phyloP scores from a whole-genome alignment of 2,797 vertebrate genomes.

The Propithecus perrieri region DNA sequence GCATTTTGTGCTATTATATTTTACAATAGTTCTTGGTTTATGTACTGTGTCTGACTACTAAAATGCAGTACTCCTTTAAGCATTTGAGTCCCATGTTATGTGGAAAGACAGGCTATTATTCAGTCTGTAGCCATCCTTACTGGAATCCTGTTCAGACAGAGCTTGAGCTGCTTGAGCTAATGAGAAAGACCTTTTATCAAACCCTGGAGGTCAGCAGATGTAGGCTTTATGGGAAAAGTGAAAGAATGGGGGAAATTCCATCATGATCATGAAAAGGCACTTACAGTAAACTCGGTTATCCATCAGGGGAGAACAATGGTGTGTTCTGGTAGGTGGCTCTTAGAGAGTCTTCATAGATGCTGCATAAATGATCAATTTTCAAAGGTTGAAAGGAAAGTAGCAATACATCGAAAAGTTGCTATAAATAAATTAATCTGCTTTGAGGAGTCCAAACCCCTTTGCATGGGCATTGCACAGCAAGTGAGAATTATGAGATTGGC shows the following conservation, averaged over 20 bases:
- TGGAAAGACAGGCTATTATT: slow-evolving; percentile 40
- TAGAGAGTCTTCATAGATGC: background rate
- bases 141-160: slow-evolving; percentile 52
- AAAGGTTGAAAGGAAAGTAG: slow-evolving; percentile 45
- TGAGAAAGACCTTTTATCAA: slow-evolving; percentile 72
- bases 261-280: slow-evolving; percentile 47
- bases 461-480: background rate
- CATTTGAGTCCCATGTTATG: background rate
- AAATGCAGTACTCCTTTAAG: background rate
- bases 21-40: background rate
- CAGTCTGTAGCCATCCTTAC: slow-evolving; percentile 31
- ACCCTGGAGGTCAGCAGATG: slow-evolving; percentile 59
- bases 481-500: background rate
- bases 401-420: slow-evolving; percentile 41
- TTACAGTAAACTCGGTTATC: slow-evolving; percentile 63
- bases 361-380: slow-evolving; percentile 27
- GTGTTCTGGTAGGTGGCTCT: background rate
- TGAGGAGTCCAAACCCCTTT: slow-evolving; percentile 6
- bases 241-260: slow-evolving; percentile 52
- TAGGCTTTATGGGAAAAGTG: slow-evolving; percentile 65
- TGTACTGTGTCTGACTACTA: background rate
- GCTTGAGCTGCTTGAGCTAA: slow-evolving; percentile 40
- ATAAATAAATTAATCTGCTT: slow-evolving; percentile 22
- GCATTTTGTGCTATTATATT: background rate
- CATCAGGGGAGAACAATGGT: slow-evolving; percentile 38